These are phyloP conservation scores for Lottia gigantea DNA, from an alignment of 2,888 invertebrate genomes.

Conservation along the genomic window DNA sequence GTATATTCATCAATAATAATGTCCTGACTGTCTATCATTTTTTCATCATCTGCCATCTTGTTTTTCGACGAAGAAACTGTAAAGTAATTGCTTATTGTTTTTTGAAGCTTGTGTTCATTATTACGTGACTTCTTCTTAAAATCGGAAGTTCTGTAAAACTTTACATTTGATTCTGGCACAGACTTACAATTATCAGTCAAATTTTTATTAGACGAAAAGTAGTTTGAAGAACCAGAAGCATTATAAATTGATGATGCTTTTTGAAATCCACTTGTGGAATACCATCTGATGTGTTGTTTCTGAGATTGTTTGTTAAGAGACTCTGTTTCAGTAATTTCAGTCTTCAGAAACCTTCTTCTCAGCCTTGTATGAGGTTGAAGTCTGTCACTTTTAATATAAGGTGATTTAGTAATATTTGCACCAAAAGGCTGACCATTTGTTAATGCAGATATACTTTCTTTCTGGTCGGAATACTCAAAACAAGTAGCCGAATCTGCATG, in stretches of 20 bases:
- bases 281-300: neutral
- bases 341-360: neutral
- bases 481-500: neutral
- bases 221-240: too few relatives aligned
- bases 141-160: too few relatives aligned
- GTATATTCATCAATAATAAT: neutral
- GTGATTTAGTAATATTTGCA: too few relatives aligned
- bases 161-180: too few relatives aligned
- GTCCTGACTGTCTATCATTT: neutral
- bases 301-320: neutral
- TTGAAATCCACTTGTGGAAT: neutral
- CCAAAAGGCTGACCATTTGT: too few relatives aligned
- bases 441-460: too few relatives aligned
- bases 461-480: neutral
- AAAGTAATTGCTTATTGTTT: constrained; percentile 32
- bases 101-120: neutral
- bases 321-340: neutral
- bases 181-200: neutral
- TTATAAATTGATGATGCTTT: neutral
- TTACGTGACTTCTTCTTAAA: too few relatives aligned
- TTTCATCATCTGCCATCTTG: neutral
- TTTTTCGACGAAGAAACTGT: constrained; percentile 27
- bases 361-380: neutral
- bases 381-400: neutral
- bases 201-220: neutral